Evolutionary conservation across 2,797 vertebrate species (phyloP).

Genomic region (Eurystomus glaucurus): DNA sequence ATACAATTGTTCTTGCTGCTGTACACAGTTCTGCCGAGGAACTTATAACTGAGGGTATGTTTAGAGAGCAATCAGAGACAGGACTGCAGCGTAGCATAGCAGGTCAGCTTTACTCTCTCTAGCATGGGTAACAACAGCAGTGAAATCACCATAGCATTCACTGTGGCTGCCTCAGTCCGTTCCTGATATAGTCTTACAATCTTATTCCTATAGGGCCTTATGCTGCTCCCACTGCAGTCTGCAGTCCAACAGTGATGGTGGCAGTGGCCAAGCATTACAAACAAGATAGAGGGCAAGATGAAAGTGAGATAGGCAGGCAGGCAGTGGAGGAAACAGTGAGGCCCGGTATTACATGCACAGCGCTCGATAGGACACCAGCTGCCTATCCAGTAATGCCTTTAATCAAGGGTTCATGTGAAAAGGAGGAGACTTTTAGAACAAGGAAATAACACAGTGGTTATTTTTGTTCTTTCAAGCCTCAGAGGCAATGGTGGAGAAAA

Average conservation of each 20-base stretch:
- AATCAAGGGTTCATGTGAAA: background rate
- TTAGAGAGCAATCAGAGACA: rapidly evolving
- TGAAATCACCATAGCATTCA: rapidly evolving
- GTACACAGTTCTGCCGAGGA: background rate
- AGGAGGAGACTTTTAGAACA: background rate
- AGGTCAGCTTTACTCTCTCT: background rate
- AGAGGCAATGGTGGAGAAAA: background rate
- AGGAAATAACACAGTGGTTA: background rate
- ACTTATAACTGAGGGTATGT: background rate
- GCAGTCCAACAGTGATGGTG: rapidly evolving
- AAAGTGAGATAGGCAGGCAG: background rate
- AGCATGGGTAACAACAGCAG: rapidly evolving
- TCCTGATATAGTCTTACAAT: background rate
- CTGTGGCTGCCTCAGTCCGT: background rate
- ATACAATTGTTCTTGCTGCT: background rate
- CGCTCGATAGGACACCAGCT: background rate
- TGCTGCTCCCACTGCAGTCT: rapidly evolving
- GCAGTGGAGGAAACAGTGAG: background rate
- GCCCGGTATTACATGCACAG: background rate
- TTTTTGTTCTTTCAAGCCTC: background rate
- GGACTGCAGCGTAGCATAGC: background rate
- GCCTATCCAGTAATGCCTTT: background rate
- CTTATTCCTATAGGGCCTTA: background rate
- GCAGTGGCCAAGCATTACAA: background rate
- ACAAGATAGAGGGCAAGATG: background rate